phyloP scores from a whole-genome alignment of 2,113 vertebrate genomes.

The Sterrhoptilus dennistouni region DNA sequence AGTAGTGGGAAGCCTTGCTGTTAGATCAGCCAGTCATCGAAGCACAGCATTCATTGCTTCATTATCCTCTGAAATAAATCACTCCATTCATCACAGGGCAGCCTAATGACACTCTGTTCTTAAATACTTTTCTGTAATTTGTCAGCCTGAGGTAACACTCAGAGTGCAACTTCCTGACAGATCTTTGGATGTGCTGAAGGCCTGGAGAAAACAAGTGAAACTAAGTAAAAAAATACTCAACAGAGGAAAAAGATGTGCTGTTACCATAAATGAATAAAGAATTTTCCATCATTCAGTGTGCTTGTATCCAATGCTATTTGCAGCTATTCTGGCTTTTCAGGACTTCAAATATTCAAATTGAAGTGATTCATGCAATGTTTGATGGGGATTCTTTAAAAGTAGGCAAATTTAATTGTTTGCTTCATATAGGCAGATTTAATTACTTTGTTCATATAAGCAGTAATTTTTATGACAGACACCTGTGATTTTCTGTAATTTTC shows the following conservation, averaged over 20 bases:
- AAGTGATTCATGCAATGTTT: constrained; percentile 5
- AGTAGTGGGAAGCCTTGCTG: background rate
- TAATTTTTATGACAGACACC: constrained; percentile 36
- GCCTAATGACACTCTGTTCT: background rate
- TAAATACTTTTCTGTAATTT: background rate
- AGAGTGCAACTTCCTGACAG: background rate
- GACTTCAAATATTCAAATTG: background rate
- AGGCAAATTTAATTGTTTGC: background rate
- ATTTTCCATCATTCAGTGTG: background rate
- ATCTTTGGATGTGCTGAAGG: background rate
- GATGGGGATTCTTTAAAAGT: background rate
- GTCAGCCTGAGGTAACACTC: background rate
- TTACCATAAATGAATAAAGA: background rate
- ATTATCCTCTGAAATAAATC: background rate
- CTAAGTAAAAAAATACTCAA: background rate
- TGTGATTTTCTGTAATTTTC: constrained; percentile 48
- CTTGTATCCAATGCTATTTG: background rate
- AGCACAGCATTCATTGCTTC: background rate
- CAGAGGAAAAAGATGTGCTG: background rate
- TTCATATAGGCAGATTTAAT: constrained; percentile 19
- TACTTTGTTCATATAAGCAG: constrained; percentile 41
- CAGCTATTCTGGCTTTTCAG: background rate
- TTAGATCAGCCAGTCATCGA: background rate
- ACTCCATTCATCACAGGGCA: background rate
- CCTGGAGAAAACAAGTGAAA: background rate